Base-by-base conservation (phyloP, 2,113 vertebrate species). In the Acrocephalus arundinaceus region DNA sequence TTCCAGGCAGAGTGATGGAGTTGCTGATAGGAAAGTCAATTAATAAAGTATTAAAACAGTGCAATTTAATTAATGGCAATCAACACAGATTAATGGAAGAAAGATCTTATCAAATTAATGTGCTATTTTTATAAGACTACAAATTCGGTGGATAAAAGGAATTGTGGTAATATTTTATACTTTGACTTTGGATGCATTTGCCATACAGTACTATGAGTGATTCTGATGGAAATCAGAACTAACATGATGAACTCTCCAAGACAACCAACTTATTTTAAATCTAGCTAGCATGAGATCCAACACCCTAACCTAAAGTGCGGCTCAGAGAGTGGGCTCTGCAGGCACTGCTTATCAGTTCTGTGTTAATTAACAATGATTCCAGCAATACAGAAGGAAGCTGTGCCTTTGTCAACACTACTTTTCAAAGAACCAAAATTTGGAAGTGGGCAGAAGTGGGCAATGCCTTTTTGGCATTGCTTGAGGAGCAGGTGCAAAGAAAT, bases 41-140 rank as follows among this genome's bases (percentile, higher is more conserved):
- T 96, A 96, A 96, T 87, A 80, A 90, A 88, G 76, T 93, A 95
- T 91, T 95, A 94, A 95, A 95, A 89, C 76, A 93, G 68, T 81
- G 73, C 61, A 84, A 93, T 97, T 97, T 95, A 97, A 97, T 96
- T 97, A 96, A 96, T 88, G 57, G 43, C 88, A 96, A 94, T 97
- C 95, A 94, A 84, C 85, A 87, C 49, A 92, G 79, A 92, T 82
- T 95, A 93, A 94, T 95, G 61, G 76, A 97, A 95, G 68, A 96
- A 94, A 92, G 93, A 95, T 96, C 76, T 96, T 94, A 96, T 96
- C 79, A 90, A 89, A 94, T 88, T 90, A 96, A 96, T 81, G 70
- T 33, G 45, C 79, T 96, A 91, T 96, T 95, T 97, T 94, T 93
- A 78, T 85, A 85, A 61, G 76, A 84, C 37, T 95, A 87, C 45